Conservation (phyloP, 2,888 invertebrate species). For the Congeria kusceri region DNA sequence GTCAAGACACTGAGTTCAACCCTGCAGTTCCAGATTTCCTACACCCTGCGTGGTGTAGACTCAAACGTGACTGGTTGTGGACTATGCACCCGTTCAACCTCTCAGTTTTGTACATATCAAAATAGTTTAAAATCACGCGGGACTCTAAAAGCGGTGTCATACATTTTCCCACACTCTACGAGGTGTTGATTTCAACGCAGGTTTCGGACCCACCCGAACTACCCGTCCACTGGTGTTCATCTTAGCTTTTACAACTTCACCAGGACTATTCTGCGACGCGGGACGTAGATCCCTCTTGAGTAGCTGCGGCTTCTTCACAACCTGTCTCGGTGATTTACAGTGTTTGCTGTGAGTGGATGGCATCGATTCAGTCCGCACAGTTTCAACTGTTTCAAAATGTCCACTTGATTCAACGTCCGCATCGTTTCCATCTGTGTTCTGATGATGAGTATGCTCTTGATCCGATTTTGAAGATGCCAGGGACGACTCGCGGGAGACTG, state of each 20-base stretch:
- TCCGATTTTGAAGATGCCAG: conserved; percentile 21
- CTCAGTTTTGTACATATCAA: no score
- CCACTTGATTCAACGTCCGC: conserved; percentile 45
- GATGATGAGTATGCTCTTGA: conserved; percentile 11
- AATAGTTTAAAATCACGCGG: no score
- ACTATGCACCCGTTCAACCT: no score
- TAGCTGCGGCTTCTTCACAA: conserved; percentile 30
- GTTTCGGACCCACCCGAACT: conserved; percentile 32
- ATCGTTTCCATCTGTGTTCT: conserved; percentile 48
- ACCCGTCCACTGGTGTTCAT: background rate
- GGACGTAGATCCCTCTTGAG: conserved; percentile 31
- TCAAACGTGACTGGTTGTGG: no score
- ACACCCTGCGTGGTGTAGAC: no score
- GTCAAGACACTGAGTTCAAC: no score
- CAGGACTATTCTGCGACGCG: conserved; percentile 21
- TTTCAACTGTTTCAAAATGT: background rate
- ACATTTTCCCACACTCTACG: conserved; percentile 51
- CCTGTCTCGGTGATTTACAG: background rate
- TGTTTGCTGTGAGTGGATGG: background rate
- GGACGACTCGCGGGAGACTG: conserved; percentile 30
- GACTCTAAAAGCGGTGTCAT: no score
- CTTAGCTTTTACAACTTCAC: conserved; percentile 2
- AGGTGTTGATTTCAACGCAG: conserved; percentile 47
- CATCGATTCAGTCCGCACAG: background rate
- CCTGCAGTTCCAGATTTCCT: no score